Percentiles rank a stretch among this genome's conserved stretches.
phyloP scores from a whole-genome alignment of 1,140 invertebrate species.

The Coptotermes formosanus region DNA sequence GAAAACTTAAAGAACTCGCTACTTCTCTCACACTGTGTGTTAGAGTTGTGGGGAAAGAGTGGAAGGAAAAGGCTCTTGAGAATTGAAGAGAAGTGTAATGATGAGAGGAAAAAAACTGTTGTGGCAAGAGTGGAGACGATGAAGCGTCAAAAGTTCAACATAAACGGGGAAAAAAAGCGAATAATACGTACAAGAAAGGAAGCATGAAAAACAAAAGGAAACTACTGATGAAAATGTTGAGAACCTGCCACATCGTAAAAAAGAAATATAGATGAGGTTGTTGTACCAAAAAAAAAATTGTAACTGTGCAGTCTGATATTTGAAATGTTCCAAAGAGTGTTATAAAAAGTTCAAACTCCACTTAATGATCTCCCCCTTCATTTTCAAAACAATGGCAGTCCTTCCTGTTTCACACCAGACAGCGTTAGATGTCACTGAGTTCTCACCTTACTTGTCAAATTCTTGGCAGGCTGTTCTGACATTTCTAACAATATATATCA shows the following conservation, averaged over 20 bases:
- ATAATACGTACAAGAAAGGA: background rate
- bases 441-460: too few species aligned
- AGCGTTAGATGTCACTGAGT: too few species aligned
- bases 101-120: background rate
- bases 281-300: background rate
- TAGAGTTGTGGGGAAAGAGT: background rate
- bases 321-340: background rate
- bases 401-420: background rate
- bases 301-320: background rate
- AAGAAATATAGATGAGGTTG: background rate
- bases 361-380: background rate
- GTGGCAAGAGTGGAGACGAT: background rate
- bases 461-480: too few species aligned
- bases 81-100: constrained; percentile 5
- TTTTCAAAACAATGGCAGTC: background rate
- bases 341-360: constrained; percentile 5
- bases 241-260: background rate
- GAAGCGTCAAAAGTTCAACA: background rate
- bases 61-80: background rate
- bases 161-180: too few species aligned
- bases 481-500: too few species aligned
- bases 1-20: background rate
- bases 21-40: background rate
- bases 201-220: background rate
- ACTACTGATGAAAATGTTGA: background rate